Conservation (phyloP, 2,113 vertebrate genomes). For the Hucho hucho region DNA sequence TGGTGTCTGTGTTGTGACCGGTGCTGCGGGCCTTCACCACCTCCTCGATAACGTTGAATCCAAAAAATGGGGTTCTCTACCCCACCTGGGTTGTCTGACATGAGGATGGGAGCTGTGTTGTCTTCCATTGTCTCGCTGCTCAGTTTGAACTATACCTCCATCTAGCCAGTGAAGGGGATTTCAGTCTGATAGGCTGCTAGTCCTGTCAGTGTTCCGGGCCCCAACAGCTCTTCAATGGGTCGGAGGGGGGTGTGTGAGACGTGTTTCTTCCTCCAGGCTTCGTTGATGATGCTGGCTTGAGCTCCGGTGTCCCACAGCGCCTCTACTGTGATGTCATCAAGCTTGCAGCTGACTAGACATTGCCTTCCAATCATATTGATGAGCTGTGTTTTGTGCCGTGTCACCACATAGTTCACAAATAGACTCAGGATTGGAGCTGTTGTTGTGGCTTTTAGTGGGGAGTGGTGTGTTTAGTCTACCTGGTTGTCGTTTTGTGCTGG, state of each 20-base stretch:
- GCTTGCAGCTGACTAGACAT: neutral
- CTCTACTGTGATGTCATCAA: neutral
- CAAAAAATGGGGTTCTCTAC: neutral
- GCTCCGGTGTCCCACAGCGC: neutral
- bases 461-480: neutral
- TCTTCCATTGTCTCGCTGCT: too few species aligned
- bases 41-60: neutral
- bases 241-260: neutral
- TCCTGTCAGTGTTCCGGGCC: neutral
- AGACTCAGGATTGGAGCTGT: too few species aligned
- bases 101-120: too few species aligned
- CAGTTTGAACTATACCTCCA: constrained; percentile 7
- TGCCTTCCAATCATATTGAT: neutral
- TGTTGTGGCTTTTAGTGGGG: neutral
- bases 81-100: too few species aligned
- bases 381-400: neutral
- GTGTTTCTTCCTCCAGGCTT: neutral
- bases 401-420: neutral
- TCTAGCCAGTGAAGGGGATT: constrained; percentile 4
- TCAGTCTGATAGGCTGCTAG: constrained; percentile 7
- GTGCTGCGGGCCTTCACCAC: neutral
- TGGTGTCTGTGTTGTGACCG: too few species aligned
- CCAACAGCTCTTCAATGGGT: neutral
- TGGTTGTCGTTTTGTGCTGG: too few species aligned
- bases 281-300: neutral